phyloP scores from a whole-genome alignment of 2,888 invertebrate genomes.

The Hypselothyrea guttata region DNA sequence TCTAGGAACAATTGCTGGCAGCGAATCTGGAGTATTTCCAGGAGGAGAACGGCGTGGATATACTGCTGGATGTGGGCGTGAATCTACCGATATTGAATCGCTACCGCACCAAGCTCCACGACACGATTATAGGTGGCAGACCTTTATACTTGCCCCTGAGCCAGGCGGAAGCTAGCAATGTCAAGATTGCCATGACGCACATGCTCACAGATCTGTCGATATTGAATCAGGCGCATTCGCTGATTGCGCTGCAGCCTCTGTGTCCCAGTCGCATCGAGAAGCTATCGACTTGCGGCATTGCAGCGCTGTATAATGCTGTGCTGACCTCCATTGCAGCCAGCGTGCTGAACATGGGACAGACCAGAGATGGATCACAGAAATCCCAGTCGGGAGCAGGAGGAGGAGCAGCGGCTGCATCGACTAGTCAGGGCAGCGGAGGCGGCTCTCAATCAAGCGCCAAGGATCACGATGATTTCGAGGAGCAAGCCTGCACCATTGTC shows the following conservation, averaged over 20 bases:
- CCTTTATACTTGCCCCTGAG: slow-evolving; percentile 86
- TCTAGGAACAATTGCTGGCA: slow-evolving; percentile 89
- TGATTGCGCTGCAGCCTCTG: slow-evolving; percentile 94
- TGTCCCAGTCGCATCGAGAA: slow-evolving; percentile 92
- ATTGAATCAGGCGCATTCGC: slow-evolving; percentile 88
- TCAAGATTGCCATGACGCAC: slow-evolving; percentile 87
- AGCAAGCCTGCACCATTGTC: slow-evolving; percentile 91
- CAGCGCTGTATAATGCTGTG: slow-evolving; percentile 91
- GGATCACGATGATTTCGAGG: slow-evolving; percentile 90
- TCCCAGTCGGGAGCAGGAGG: slow-evolving; percentile 31
- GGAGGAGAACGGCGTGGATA: slow-evolving; percentile 91
- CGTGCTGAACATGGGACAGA: slow-evolving; percentile 84
- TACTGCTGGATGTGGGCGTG: slow-evolving; percentile 91
- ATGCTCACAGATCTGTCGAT: slow-evolving; percentile 93
- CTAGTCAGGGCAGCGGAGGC: slow-evolving; percentile 52
- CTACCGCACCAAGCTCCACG: slow-evolving; percentile 84
- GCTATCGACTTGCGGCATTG: slow-evolving; percentile 91
- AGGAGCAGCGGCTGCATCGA: slow-evolving; percentile 49
- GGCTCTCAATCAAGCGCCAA: slow-evolving; percentile 34
- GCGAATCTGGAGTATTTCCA: slow-evolving; percentile 91
- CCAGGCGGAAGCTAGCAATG: slow-evolving; percentile 88
- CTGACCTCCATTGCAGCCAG: slow-evolving; percentile 87
- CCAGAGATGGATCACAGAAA: slow-evolving; percentile 83
- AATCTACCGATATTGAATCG: slow-evolving; percentile 86
- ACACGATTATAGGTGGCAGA: slow-evolving; percentile 84